Base-by-base conservation (phyloP, 2,797 vertebrate genomes). In the Gambusia yucatana region DNA sequence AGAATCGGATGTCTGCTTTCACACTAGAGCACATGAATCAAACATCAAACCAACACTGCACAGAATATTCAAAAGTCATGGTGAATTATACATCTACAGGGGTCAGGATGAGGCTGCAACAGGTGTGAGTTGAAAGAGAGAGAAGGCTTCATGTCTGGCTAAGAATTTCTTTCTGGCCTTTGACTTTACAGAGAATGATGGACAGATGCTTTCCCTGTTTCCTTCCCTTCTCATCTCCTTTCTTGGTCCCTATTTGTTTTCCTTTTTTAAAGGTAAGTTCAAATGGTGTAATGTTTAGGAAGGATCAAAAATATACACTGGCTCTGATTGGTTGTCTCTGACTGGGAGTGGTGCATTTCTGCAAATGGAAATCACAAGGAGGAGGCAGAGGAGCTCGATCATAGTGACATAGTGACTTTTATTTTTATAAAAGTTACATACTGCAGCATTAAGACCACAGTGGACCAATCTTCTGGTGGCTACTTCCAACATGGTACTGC, bases 21-120 rank as follows among this genome's bases (percentile, higher is more conserved):
- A 79, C 79, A 70, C 83, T 79, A 80, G 82, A 73, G 74, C 77
- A 57, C 87, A 92, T 90, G 65, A 95, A 94, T 95, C 83, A 93
- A 95, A 91, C 91, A 95, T 95, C 89, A 94, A 95, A 92, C 86
- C 78, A 84, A 86, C 69, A 77, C 81, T 70, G 81, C 78, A 87
- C 80, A 88, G 83, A 93, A 93, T 93, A 94, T 94, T 94, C 78
- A 94, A 76, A 59, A 82, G 74, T 48, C 47, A 0, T 16, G 61
- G 87, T 93, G 89, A 95, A 95, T 94, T 92, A 94, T 92, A 94
- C 82, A 95, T 93, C 89, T 90, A 89, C 86, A 88, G 80, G 88
- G 87, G 86, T 94, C 89, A 83, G 77, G 77, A 86, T 80, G 83
- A 82, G 87, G 76, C 72, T 81, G 92, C 92, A 90, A 91, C 91